Conservation (phyloP, 1,140 invertebrate species). For the Aphis gossypii region DNA sequence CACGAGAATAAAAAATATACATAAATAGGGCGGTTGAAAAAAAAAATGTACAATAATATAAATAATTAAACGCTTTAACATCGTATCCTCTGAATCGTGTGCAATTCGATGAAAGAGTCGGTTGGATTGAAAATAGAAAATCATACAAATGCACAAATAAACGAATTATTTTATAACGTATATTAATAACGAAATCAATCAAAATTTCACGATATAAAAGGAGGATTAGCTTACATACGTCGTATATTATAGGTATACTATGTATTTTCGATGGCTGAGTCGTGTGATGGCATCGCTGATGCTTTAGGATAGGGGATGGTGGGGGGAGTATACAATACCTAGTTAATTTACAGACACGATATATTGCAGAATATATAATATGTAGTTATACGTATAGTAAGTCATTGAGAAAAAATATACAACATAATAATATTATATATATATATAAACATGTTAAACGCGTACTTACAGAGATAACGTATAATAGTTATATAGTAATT, state of each 20-base stretch:
- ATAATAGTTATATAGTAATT: slow-evolving; percentile 11
- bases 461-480: neutral
- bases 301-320: neutral
- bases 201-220: neutral
- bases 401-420: neutral
- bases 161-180: neutral
- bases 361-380: neutral
- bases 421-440: neutral
- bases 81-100: neutral
- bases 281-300: no score
- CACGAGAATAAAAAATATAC: neutral
- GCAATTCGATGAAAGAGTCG: neutral
- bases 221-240: neutral
- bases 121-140: neutral
- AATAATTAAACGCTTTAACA: neutral
- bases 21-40: neutral
- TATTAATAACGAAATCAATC: neutral
- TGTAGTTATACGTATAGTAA: neutral
- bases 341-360: neutral
- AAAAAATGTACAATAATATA: slow-evolving; percentile 1
- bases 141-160: neutral
- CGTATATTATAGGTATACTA: no score
- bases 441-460: neutral
- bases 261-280: neutral
- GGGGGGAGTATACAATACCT: neutral